Evolutionary conservation across 2,888 invertebrate species (phyloP).

Genomic region (Cephus spinipes): DNA sequence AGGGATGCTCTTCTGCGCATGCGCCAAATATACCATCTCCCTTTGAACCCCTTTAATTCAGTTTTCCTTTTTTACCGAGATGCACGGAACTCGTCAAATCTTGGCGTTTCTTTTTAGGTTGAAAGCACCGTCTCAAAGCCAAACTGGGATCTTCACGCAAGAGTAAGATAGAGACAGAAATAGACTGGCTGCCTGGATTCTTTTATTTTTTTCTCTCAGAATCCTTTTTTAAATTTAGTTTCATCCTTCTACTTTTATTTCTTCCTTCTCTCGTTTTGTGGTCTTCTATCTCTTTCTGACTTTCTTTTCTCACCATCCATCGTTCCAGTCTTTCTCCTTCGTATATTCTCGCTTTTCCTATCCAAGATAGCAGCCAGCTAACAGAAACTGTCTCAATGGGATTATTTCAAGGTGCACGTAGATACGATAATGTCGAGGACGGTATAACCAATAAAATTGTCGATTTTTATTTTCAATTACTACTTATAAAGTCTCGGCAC

Average conservation of each 20-base stretch:
- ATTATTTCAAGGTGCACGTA: background rate
- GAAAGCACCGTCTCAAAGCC: background rate
- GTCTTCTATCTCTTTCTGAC: background rate
- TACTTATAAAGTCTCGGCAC: constrained; percentile 35
- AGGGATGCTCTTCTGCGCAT: background rate
- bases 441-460: constrained; percentile 44
- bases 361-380: background rate
- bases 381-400: background rate
- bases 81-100: background rate
- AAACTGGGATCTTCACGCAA: background rate
- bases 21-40: background rate
- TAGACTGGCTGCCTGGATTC: background rate
- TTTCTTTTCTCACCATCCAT: background rate
- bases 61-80: no score
- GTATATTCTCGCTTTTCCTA: background rate
- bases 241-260: background rate
- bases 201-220: background rate
- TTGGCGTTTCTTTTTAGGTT: background rate
- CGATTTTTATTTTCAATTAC: constrained; percentile 41
- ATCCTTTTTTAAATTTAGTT: background rate
- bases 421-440: constrained; percentile 42
- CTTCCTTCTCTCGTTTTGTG: background rate
- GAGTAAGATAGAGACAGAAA: background rate
- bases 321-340: background rate
- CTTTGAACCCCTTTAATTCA: background rate